phyloP scores from a whole-genome alignment of 2,888 invertebrate genomes.

The Meiosimyza platycephala region DNA sequence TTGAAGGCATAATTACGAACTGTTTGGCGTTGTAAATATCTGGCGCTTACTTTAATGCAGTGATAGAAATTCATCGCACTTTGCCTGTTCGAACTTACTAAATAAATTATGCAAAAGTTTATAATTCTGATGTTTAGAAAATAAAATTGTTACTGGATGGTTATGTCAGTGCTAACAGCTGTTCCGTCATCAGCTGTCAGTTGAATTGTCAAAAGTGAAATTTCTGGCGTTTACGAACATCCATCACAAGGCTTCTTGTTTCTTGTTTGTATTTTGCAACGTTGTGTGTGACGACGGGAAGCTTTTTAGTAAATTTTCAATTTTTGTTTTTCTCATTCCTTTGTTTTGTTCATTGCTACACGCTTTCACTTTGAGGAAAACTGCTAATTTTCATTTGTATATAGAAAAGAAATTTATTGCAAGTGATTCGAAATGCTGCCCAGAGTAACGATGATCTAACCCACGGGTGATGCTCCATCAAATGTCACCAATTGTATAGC shows the following conservation, averaged over 20 bases:
- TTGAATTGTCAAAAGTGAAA: too few relatives aligned
- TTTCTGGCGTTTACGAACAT: neutral
- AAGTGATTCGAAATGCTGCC: neutral
- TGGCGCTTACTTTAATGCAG: slow-evolving; percentile 45
- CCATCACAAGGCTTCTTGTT: slow-evolving; percentile 1
- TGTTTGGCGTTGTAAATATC: slow-evolving; percentile 50
- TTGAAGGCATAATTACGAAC: slow-evolving; percentile 71
- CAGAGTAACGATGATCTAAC: neutral
- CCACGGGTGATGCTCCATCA: slow-evolving; percentile 6
- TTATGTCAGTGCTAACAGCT: slow-evolving; percentile 25
- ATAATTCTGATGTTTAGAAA: neutral
- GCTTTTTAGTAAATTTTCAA: neutral
- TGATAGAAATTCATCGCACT: slow-evolving; percentile 47
- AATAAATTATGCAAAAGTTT: neutral
- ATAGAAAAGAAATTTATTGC: neutral
- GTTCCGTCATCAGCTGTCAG: neutral
- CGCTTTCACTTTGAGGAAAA: slow-evolving; percentile 2
- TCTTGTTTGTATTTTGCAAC: slow-evolving; percentile 1
- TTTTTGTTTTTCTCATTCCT: slow-evolving; percentile 12
- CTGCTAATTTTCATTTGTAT: neutral
- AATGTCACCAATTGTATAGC: neutral
- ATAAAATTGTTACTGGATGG: neutral
- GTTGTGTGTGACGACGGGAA: neutral
- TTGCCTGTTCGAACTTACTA: neutral
- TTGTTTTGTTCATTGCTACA: slow-evolving; percentile 28